Evolutionary conservation across 1,140 invertebrate genomes (phyloP), one percentile per base, ranked within the genome.

Genomic region (Rhyacophila brunnea): DNA sequence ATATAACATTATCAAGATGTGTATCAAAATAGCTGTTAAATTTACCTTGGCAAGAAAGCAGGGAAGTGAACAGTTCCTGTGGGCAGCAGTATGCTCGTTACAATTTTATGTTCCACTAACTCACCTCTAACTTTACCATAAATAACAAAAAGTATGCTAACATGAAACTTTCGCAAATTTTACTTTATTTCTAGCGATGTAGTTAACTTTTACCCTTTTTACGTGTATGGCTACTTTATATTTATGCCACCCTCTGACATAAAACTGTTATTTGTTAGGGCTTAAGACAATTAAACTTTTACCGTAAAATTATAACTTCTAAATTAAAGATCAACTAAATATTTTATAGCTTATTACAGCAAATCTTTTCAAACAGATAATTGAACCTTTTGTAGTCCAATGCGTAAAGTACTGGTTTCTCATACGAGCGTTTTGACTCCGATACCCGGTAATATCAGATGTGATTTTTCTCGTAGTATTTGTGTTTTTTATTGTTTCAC

Each of bases 71-170:
- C 48, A 44, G 56, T 48, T 44, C 19, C 17, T 40, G 14, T 51
- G 48, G 47, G 38, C 42, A 58, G 54, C 46, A 45, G 48, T 40
- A 23, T 49, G 47, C 56, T 58, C 56, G 56, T 58, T 58, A 58
- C 46, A 50, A 47, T 51, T 58, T 58, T 58, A 58, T 58, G 56
- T 58, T 43, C 38, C 48, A 59, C 49, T 59, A 52, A 62, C 42
- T 62, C 58, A 47, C 53, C 60, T 47, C 46, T 56, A 56, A 57
- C 60, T 57, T 42, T 15, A 20, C 38, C 48, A 49, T 62, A 62
- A 62, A 62, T 62, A 62, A 62, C 60, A 45, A 46, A 62, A 62
- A 62, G 60, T 62, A 62, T 62, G 60, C 60, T 62, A 62, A 57
- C 60, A 51, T 52, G 60, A 62, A 62, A 62, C 46, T 62, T 62